phyloP scores from a whole-genome alignment of 1,140 invertebrate genomes.

The Zophobas morio region DNA sequence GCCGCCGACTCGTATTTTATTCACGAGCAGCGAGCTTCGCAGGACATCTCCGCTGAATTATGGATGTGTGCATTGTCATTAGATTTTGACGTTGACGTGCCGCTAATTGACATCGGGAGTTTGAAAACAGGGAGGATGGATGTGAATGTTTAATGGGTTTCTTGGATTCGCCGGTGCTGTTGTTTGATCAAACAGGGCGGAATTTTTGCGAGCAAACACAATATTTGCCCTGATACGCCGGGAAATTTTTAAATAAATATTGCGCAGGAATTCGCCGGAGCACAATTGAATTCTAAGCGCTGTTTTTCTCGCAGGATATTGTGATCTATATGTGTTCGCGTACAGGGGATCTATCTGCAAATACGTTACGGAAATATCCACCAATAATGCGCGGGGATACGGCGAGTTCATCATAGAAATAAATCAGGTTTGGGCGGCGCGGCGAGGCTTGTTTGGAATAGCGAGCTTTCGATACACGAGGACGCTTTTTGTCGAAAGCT shows the following conservation, averaged over 20 bases:
- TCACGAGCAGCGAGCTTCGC: background rate
- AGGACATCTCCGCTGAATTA: conserved; percentile 21
- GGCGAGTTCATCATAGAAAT: conserved; percentile 35
- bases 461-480: conserved; percentile 33
- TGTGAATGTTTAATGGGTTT: conserved; percentile 33
- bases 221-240: conserved; percentile 30
- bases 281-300: conserved; percentile 38
- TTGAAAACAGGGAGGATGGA: conserved; percentile 13
- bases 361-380: conserved; percentile 26
- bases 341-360: conserved; percentile 31
- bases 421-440: conserved; percentile 31
- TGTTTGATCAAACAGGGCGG: conserved; percentile 29
- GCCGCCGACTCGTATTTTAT: conserved; percentile 4
- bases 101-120: conserved; percentile 35
- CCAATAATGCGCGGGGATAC: conserved; percentile 32
- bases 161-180: conserved; percentile 23
- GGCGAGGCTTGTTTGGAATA: conserved; percentile 16
- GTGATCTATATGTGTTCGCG: conserved; percentile 23
- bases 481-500: conserved; percentile 30
- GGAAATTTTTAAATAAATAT: conserved; percentile 33
- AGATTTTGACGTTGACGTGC: conserved; percentile 28
- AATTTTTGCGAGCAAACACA: conserved; percentile 36
- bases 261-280: conserved; percentile 19
- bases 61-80: conserved; percentile 34
- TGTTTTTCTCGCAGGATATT: conserved; percentile 17